Percentiles rank a stretch among this genome's conserved stretches.
Conservation (phyloP, 2,113 vertebrate species). For the Sphaerodactylus townsendi region DNA sequence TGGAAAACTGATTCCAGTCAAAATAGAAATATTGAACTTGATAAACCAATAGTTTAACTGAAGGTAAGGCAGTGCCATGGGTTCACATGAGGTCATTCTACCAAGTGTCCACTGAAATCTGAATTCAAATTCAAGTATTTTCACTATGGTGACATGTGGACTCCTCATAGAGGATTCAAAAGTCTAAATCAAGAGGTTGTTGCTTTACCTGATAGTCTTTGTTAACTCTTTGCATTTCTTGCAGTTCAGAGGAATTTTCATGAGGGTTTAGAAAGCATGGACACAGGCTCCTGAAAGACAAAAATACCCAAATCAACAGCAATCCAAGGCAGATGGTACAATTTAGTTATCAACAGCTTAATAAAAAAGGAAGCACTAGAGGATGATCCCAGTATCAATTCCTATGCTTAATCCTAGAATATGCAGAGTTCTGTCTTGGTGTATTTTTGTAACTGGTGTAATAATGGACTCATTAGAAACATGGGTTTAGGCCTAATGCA, state of each 20-base stretch:
- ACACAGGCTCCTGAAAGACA: slow-evolving; percentile 77
- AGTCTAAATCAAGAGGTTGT: too few relatives aligned
- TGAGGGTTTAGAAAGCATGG: slow-evolving; percentile 78
- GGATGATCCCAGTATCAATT: background rate
- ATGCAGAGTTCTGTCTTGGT: background rate
- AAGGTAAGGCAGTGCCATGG: background rate
- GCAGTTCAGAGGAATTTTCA: slow-evolving; percentile 78
- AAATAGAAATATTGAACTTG: too few relatives aligned
- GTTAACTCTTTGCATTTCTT: slow-evolving; percentile 84
- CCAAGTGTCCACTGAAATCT: background rate
- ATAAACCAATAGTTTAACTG: too few relatives aligned
- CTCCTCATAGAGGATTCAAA: too few relatives aligned
- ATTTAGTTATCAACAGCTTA: background rate
- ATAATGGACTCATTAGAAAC: background rate
- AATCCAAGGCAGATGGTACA: background rate
- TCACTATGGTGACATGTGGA: background rate
- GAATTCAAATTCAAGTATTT: background rate
- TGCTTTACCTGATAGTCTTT: slow-evolving; percentile 83
- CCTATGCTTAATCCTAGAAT: background rate
- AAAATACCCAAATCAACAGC: slow-evolving; percentile 39
- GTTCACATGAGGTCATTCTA: background rate
- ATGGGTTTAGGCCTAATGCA: background rate
- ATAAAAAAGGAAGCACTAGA: background rate
- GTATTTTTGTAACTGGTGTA: background rate
- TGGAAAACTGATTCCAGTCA: too few relatives aligned